Conservation (phyloP, 1,140 invertebrate species). For the Metaphire vulgaris region DNA sequence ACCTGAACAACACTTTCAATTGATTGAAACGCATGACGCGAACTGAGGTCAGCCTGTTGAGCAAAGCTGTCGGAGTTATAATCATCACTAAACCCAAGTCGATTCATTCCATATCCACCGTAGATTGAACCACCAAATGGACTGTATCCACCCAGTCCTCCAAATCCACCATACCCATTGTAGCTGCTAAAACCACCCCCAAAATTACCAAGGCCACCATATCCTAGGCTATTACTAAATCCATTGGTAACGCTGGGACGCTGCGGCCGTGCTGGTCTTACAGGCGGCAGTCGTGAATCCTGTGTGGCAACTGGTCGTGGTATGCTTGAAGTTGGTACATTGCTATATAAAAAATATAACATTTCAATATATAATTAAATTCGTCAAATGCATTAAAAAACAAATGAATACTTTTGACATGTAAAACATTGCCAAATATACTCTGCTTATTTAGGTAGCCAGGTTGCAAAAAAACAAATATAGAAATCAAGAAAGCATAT, state of each 20-base stretch:
- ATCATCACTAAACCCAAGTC: constrained; percentile 38
- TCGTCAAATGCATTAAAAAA: too few species aligned
- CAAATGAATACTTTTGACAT: too few species aligned
- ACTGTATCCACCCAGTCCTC: constrained; percentile 40
- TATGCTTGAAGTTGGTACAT: background rate
- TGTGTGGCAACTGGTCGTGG: background rate
- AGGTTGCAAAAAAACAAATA: too few species aligned
- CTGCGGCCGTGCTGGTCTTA: constrained; percentile 16
- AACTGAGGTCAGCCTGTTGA: constrained; percentile 80
- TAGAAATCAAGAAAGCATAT: too few species aligned
- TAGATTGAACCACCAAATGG: constrained; percentile 37
- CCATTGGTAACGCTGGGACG: constrained; percentile 37
- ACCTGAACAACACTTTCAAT: constrained; percentile 86
- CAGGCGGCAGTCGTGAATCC: constrained; percentile 24
- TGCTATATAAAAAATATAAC: background rate
- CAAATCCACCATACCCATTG: constrained; percentile 45
- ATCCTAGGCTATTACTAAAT: constrained; percentile 22
- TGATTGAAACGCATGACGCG: constrained; percentile 82
- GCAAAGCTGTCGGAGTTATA: constrained; percentile 61
- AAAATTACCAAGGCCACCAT: too few species aligned
- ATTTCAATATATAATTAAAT: background rate
- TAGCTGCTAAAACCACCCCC: constrained; percentile 37
- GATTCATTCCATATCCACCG: constrained; percentile 16
- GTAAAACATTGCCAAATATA: too few species aligned
- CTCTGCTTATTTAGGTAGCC: too few species aligned